Evolutionary conservation across 1,140 invertebrate genomes (phyloP).

Genomic region (Bilobella aurantiaca): DNA sequence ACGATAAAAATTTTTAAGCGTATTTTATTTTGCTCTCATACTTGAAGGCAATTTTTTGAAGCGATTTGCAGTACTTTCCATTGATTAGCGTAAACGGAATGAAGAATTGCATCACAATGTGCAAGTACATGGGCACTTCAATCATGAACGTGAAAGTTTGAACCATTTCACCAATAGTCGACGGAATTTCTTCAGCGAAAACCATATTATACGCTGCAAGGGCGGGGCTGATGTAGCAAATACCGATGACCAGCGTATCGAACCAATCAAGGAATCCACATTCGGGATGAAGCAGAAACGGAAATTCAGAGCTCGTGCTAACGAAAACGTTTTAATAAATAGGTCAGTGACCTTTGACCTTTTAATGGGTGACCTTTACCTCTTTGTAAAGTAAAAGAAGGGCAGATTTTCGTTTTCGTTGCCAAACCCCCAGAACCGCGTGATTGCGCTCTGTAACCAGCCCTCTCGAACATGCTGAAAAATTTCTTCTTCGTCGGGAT

Average conservation of each 20-base stretch:
- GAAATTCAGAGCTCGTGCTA: not conserved
- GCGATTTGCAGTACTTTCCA: conserved; percentile 11
- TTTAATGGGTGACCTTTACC: not conserved
- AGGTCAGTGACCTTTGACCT: not conserved
- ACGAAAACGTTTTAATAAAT: not conserved
- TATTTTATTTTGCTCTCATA: not conserved
- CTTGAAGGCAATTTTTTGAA: conserved; percentile 1
- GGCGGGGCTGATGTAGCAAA: conserved; percentile 15
- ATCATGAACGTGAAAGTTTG: not conserved
- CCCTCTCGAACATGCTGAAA: not conserved
- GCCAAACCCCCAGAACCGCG: conserved; percentile 4
- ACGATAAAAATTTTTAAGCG: no score
- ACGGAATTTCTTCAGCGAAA: not conserved
- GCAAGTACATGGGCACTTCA: conserved; percentile 7
- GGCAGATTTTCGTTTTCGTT: conserved; percentile 20
- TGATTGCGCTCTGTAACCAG: not conserved
- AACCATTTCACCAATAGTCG: not conserved
- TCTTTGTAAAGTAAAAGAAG: conserved; percentile 22
- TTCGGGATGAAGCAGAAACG: conserved; percentile 22
- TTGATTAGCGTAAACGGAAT: not conserved
- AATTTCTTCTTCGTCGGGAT: not conserved
- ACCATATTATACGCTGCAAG: conserved; percentile 17
- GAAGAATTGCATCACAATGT: conserved; percentile 7
- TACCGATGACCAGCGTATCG: not conserved
- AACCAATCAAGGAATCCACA: conserved; percentile 21